Evolutionary conservation across 2,888 invertebrate genomes (phyloP), one percentile per base, ranked within the genome.

Genomic region (Chrysolina haemoptera): DNA sequence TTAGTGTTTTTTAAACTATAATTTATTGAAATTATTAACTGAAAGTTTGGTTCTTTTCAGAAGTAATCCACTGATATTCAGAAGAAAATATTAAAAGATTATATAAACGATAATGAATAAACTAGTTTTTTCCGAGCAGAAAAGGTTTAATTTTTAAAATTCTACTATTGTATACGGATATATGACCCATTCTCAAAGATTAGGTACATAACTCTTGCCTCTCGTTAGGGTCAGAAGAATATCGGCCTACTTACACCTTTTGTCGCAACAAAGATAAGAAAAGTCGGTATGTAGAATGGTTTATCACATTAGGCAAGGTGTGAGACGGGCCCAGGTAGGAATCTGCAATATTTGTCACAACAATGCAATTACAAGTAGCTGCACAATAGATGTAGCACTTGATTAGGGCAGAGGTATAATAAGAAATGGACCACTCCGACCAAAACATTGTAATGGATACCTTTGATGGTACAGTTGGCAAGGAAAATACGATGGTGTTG

Each of bases 401-500:
- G 84, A 84, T 83, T 79, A 76, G 79, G 77, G 70, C 62, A 27
- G n/a, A 27, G 18, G 68, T 66, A 77, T 76, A 77, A 81, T 80
- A 75, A 70, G 62, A 79, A 73, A 80, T 81, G 83, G 81, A 81
- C 81, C 82, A 82, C 81, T 81, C 76, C 66, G 78, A 83, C 81
- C 82, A 84, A 84, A 84, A 84, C 80, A 84, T 79, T 82, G 84
- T 83, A 83, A 84, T 77, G 70, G 80, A 84, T 77, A 83, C 81
- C 79, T 71, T 75, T 70, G 53, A 67, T 14, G 35, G 35, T 35
- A 59, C 59, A 35, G 16, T 27, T 27, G 35, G 59, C 35, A 59
- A 59, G 59, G 10, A 59, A 59, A 59, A 35, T 27, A 59, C 35
- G 59, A 59, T 67, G 67, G 67, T 67, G 67, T 67, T 16, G 18